These are phyloP conservation scores for Lasiurus borealis DNA, from an alignment of 2,113 vertebrate species.

Conservation along the genomic window DNA sequence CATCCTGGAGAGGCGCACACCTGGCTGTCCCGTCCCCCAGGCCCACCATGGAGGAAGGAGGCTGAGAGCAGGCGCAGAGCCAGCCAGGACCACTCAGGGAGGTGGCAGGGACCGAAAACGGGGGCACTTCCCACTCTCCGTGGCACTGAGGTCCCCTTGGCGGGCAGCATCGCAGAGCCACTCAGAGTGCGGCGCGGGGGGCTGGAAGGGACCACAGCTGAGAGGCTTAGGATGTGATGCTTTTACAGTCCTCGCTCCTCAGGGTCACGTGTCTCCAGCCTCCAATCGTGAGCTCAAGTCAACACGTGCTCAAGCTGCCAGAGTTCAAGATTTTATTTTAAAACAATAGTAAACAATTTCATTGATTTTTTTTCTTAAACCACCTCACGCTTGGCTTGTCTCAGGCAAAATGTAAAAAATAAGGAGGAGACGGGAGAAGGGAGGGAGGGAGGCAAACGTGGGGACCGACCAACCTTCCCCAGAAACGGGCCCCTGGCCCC, in stretches of 20 bases:
- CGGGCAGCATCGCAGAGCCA: neutral
- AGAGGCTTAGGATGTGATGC: neutral
- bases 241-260: rapidly evolving
- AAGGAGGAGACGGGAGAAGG: neutral
- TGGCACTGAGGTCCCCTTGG: neutral
- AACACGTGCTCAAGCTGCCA: neutral
- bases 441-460: neutral
- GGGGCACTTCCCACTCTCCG: rapidly evolving
- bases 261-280: neutral
- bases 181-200: neutral
- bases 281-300: neutral
- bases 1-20: neutral
- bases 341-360: slow-evolving; percentile 85
- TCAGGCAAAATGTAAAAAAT: slow-evolving; percentile 77
- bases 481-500: slow-evolving; percentile 70
- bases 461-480: slow-evolving; percentile 66
- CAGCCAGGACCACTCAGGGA: neutral
- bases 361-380: slow-evolving; percentile 79
- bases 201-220: neutral
- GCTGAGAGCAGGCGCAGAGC: neutral
- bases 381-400: slow-evolving; percentile 79
- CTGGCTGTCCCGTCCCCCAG: neutral
- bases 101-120: rapidly evolving
- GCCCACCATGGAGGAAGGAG: neutral
- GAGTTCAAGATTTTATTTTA: slow-evolving; percentile 82